Base-by-base conservation (phyloP, 37 sponge, comb jelly and placozoan genomes). In the Tethya wilhelma region DNA sequence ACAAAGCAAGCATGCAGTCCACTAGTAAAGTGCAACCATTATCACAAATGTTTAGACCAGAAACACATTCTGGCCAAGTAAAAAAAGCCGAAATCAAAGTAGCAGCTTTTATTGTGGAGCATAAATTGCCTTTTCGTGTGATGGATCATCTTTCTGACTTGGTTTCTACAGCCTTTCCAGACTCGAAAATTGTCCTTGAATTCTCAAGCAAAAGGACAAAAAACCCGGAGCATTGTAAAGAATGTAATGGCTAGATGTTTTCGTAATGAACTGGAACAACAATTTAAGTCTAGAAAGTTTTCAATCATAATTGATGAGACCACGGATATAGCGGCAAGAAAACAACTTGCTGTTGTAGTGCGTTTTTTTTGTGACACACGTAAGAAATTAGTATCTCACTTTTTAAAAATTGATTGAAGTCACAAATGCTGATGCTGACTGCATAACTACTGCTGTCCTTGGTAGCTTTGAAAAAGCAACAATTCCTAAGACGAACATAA, bases 241-340 rank as follows among this genome's bases (percentile, higher is more conserved):
- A 80, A 70, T 80, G 81, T 56, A 5, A 33, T 70, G 69, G 81
- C 81, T 29, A 46, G 22, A 68, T 30, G 25, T 31, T 64, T 43
- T 44, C 71, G 41, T 36, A 60, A 64, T n/a, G 11, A 57, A 19
- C 37, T 76, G 6, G 62, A n/a, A 7, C 63, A 80, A 30, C 33
- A 32, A 1, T 29, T 79, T 2, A 64, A 40, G 5, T 2, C 11
- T 3, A 40, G 7, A 34, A 65, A 77, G 22, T 77, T 77, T 60
- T 80, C 81, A 3, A 46, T 80, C 38, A 53, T 80, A 36, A 80
- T 79, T 43, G 80, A 79, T 42, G 80, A 79, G 42, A 42, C 55
- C n/a, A 80, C 81, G 12, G 81, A 80, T 49, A 55, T 80, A n/a
- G 22, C 67, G 3, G 11, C 11, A 26, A 31, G 23, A 26, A 66